Percentiles rank a stretch among this genome's conserved stretches.
phyloP scores from a whole-genome alignment of 2,113 vertebrate species.

The Piaya cayana region DNA sequence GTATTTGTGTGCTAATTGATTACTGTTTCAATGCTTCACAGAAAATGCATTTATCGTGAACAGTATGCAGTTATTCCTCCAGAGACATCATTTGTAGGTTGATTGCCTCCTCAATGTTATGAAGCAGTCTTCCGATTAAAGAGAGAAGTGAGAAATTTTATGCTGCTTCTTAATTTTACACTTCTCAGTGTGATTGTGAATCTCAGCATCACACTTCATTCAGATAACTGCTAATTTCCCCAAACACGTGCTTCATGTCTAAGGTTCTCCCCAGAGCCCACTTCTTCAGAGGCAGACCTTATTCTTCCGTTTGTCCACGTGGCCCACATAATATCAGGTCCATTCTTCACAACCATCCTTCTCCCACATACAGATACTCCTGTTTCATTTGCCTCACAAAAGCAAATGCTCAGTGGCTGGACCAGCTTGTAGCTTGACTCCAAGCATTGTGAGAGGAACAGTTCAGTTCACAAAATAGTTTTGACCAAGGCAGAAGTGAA shows the following conservation, averaged over 20 bases:
- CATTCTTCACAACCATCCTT: neutral
- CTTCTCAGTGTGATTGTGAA: neutral
- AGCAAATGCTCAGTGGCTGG: neutral
- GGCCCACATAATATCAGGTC: neutral
- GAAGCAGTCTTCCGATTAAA: neutral
- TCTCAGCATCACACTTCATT: neutral
- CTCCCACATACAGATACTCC: neutral
- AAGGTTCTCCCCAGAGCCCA: neutral
- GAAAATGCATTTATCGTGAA: neutral
- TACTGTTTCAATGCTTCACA: neutral
- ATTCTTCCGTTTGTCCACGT: neutral
- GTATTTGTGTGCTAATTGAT: neutral
- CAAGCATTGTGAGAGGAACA: rapidly evolving
- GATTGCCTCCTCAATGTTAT: neutral
- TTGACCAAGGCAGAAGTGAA: neutral
- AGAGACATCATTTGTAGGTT: neutral
- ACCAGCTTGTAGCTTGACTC: neutral
- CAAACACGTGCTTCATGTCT: neutral
- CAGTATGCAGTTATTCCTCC: neutral
- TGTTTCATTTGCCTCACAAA: neutral
- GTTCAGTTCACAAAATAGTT: neutral
- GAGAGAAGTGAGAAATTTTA: neutral
- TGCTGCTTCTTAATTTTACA: neutral
- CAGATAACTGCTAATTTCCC: neutral
- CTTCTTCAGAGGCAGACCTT: neutral